Evolutionary conservation across 2,113 vertebrate species (phyloP), one percentile per base, ranked within the genome.

Genomic region (Holacanthus passer): DNA sequence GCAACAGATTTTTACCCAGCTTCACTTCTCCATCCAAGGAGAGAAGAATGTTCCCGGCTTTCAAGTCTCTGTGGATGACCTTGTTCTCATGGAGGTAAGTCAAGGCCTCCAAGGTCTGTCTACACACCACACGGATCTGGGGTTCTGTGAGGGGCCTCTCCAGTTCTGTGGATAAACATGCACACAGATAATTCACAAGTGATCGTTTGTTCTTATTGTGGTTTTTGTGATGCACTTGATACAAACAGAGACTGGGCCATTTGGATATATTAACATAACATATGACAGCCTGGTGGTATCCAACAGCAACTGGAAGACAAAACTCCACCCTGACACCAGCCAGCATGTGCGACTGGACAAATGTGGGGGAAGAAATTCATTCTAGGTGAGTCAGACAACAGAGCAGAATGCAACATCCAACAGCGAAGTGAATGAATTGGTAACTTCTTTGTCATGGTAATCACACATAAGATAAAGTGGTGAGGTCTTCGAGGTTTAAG

Each of bases 41-140:
- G 85, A 99, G 96, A 80, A 99, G 98, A 90, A 99, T 98, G 90
- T 99, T 99, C 70, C 98, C 97, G 81, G 98, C 98, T 92, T 99
- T 99, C 83, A 99, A 92, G 93, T 99, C 98, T 93, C 98, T 96
- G 91, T 99, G 98, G 93, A 99, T 99, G 88, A 99, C 96, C 95
- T 98, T 99, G 93, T 95, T 98, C 91, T 99, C 97, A 77, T 99
- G 98, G 85, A 99, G 95, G 94, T 99, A 99, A 86, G 89, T 82
- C 94, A 99, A 80, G 0, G 98, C 98, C 77, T 99, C 97, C 91
- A 99, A 92, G 27, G 97, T 97, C 94, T 99, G 97, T 80, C 93
- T 97, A 93, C 98, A 99, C 89, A 99, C 97, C 88, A 98, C 97
- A 76, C 96, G 97, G 91, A 99, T 99, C 94, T 99, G 98, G 1